These are phyloP conservation scores for Orthonevra nobilis DNA, from an alignment of 2,888 invertebrate species.

Conservation along the genomic window DNA sequence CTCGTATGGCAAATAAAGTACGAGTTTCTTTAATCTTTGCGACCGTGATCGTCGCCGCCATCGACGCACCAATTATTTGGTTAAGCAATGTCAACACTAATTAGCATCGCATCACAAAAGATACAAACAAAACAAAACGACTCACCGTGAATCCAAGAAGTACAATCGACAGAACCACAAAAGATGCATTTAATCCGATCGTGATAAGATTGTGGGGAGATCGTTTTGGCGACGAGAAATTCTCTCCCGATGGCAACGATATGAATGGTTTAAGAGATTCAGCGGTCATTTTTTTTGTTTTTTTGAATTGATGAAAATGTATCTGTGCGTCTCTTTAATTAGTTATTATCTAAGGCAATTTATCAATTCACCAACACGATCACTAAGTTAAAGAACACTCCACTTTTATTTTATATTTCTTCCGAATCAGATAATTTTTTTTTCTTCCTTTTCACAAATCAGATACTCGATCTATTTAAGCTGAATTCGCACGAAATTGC, in stretches of 20 bases:
- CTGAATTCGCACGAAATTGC: not conserved
- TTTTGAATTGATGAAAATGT: constrained; percentile 36
- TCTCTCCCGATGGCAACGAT: constrained; percentile 76
- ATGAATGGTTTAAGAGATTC: constrained; percentile 80
- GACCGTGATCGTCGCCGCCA: not conserved
- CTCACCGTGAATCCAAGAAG: constrained; percentile 77
- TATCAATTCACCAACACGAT: constrained; percentile 58
- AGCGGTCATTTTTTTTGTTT: constrained; percentile 75
- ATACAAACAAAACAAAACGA: constrained; percentile 5
- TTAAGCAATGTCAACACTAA: constrained; percentile 20
- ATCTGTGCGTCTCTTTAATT: constrained; percentile 32
- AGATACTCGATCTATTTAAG: too few species aligned
- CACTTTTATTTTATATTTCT: constrained; percentile 23
- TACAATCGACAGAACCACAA: constrained; percentile 73
- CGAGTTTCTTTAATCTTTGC: too few species aligned
- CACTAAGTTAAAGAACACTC: constrained; percentile 41
- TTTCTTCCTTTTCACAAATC: too few species aligned
- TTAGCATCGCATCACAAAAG: not conserved
- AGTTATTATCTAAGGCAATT: constrained; percentile 24
- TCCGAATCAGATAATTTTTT: not conserved
- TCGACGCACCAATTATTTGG: not conserved
- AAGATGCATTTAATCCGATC: constrained; percentile 74
- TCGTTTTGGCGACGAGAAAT: constrained; percentile 75
- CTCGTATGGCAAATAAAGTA: too few species aligned
- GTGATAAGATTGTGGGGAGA: constrained; percentile 72